Conservation (phyloP, 2,888 invertebrate genomes). For the Machimus atricapillus region DNA sequence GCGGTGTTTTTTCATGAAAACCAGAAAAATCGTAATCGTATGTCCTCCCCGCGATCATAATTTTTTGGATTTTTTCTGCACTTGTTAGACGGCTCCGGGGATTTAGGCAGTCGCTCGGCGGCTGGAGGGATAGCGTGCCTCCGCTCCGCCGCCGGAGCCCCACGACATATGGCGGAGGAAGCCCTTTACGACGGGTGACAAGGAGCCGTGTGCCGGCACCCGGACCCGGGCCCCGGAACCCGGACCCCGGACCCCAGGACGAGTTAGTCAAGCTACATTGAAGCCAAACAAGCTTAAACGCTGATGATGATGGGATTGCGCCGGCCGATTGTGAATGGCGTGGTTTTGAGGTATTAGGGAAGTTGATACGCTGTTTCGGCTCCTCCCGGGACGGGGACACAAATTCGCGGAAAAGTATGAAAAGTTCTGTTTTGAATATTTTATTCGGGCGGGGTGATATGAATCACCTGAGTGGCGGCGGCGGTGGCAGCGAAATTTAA, state of each 20-base stretch:
- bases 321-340: slow-evolving; percentile 27
- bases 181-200: slow-evolving; percentile 37
- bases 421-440: slow-evolving; percentile 31
- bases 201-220: slow-evolving; percentile 4
- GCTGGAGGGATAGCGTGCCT: slow-evolving; percentile 26
- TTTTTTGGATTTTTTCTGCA: slow-evolving; percentile 34
- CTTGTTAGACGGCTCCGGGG: neutral
- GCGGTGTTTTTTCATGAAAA: neutral
- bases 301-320: slow-evolving; percentile 39
- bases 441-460: slow-evolving; percentile 16
- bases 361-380: slow-evolving; percentile 30
- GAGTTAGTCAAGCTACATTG: slow-evolving; percentile 32
- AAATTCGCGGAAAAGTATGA: slow-evolving; percentile 32
- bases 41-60: slow-evolving; percentile 36
- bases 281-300: slow-evolving; percentile 41
- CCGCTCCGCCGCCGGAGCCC: neutral
- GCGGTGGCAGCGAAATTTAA: neutral
- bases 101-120: slow-evolving; percentile 34
- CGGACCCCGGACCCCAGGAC: neutral
- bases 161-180: slow-evolving; percentile 35
- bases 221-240: neutral
- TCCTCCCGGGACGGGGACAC: neutral
- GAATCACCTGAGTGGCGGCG: slow-evolving; percentile 2
- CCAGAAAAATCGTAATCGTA: slow-evolving; percentile 40
- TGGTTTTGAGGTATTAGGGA: slow-evolving; percentile 41